These are phyloP conservation scores for Melinopterus prodromus DNA, from an alignment of 2,888 invertebrate species.

Conservation along the genomic window DNA sequence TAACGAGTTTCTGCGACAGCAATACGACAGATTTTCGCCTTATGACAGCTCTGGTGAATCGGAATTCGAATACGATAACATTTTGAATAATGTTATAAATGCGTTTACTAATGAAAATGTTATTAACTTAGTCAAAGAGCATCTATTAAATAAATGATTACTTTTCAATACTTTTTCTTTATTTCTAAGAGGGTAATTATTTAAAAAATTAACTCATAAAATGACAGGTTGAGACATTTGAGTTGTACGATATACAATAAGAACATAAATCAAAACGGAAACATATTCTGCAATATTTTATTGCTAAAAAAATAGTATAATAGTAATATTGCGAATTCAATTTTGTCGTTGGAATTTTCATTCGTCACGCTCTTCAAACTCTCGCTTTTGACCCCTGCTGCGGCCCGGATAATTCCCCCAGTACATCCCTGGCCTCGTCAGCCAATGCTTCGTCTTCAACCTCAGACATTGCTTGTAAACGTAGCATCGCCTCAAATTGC, in stretches of 20 bases:
- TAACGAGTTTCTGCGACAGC: constrained; percentile 46
- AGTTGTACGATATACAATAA: too few relatives aligned
- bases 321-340: neutral
- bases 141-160: constrained; percentile 18
- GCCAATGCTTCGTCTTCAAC: constrained; percentile 45
- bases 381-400: constrained; percentile 12
- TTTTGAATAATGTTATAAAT: constrained; percentile 55
- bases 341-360: constrained; percentile 11
- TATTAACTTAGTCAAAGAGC: constrained; percentile 27
- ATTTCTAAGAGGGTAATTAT: too few relatives aligned
- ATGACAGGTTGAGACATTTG: too few relatives aligned
- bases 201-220: too few relatives aligned
- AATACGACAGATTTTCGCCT: constrained; percentile 45
- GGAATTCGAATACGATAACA: constrained; percentile 57
- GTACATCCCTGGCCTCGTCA: constrained; percentile 50
- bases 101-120: constrained; percentile 32
- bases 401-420: constrained; percentile 44
- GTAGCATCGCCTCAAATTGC: constrained; percentile 46
- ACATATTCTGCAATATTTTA: too few relatives aligned
- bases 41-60: constrained; percentile 47
- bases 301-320: too few relatives aligned
- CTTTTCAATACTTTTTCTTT: too few relatives aligned
- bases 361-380: constrained; percentile 6
- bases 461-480: constrained; percentile 44
- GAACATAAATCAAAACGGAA: too few relatives aligned